Evolutionary conservation across 35 echinoderm and acorn worm species (phyloP).

Genomic region (Heliocidaris tuberculata): DNA sequence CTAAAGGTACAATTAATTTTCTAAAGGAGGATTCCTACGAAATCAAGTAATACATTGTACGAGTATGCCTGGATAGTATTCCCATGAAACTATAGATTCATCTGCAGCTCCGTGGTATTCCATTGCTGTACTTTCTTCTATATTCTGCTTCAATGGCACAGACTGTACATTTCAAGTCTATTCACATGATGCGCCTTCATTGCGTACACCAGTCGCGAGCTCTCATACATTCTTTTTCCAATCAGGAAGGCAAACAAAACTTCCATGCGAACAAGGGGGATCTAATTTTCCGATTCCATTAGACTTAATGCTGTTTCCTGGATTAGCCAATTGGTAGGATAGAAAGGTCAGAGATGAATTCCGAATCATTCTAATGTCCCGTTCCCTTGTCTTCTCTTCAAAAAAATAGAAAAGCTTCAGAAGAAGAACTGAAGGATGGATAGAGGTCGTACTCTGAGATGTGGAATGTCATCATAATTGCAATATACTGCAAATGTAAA

Average conservation of each 20-base stretch:
- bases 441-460: not conserved
- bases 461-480: not conserved
- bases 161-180: no score
- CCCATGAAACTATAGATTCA: no score
- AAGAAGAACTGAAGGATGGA: not conserved
- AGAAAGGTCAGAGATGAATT: conserved; percentile 27
- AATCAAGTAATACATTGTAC: not conserved
- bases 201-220: not conserved
- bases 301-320: conserved; percentile 35
- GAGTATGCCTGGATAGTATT: not conserved
- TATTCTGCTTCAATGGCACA: no score
- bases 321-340: not conserved
- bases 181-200: no score
- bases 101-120: not conserved
- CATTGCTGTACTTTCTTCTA: not conserved
- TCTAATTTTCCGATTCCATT: conserved; percentile 39
- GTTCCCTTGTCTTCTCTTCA: not conserved
- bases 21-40: not conserved
- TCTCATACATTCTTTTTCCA: not conserved
- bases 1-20: not conserved
- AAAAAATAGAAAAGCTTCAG: not conserved
- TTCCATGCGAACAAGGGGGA: not conserved
- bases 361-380: conserved; percentile 27
- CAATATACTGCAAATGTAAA: not conserved
- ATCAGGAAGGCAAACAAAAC: not conserved